A percentile compares a stretch with the other conserved stretches of the same genome.
These are phyloP conservation scores for Leucophenga maculata DNA, from an alignment of 2,888 invertebrate genomes.

Conservation along the genomic window DNA sequence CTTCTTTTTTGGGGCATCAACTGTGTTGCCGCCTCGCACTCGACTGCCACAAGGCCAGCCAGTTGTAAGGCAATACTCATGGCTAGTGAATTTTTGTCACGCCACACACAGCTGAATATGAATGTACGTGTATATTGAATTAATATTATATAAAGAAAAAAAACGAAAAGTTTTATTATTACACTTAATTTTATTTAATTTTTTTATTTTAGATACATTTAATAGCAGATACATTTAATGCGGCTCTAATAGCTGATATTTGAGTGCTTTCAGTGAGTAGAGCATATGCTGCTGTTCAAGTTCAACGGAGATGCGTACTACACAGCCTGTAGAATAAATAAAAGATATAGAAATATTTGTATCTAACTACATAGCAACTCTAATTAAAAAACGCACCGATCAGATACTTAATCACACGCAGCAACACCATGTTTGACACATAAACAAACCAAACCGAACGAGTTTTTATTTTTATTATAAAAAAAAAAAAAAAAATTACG, in stretches of 20 bases:
- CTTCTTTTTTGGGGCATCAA: slow-evolving; percentile 8
- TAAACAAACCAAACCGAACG: not conserved
- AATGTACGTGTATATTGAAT: slow-evolving; percentile 5
- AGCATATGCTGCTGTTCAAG: slow-evolving; percentile 56
- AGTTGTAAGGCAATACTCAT: not conserved
- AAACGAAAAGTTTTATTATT: not conserved
- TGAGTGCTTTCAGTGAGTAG: slow-evolving; percentile 58
- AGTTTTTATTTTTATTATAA: not conserved
- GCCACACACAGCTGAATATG: too few species aligned
- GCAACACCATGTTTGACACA: slow-evolving; percentile 57
- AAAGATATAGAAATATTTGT: slow-evolving; percentile 19
- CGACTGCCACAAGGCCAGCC: not conserved
- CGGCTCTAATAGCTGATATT: slow-evolving; percentile 57
- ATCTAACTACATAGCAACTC: slow-evolving; percentile 6
- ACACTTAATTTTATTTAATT: too few species aligned
- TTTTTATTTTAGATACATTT: not conserved
- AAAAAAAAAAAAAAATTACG: too few species aligned
- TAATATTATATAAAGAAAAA: not conserved
- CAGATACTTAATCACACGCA: slow-evolving; percentile 66
- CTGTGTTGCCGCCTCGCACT: slow-evolving; percentile 9
- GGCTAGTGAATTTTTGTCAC: not conserved
- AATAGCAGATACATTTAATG: slow-evolving; percentile 38
- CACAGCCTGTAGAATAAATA: slow-evolving; percentile 55
- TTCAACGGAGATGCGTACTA: slow-evolving; percentile 57
- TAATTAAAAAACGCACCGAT: slow-evolving; percentile 48